phyloP scores from a whole-genome alignment of 1,140 invertebrate genomes.

The Lepidurus apus region DNA sequence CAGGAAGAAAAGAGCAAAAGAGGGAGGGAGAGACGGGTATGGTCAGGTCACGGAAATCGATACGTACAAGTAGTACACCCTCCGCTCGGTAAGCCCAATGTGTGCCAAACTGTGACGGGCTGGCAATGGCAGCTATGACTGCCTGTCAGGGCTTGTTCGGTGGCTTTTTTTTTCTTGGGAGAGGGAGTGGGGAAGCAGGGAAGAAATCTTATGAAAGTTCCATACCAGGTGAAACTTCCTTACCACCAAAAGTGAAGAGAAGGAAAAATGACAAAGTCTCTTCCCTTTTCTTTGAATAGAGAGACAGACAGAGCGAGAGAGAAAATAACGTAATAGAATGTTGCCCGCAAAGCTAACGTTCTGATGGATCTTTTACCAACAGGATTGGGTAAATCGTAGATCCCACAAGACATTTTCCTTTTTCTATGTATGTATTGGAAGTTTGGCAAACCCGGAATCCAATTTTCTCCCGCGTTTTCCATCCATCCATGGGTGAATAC shows the following conservation, averaged over 20 bases:
- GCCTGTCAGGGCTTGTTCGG: background rate
- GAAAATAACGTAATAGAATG: background rate
- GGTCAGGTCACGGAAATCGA: conserved; percentile 17
- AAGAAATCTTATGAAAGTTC: too few relatives aligned
- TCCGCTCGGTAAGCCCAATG: background rate
- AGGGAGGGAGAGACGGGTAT: background rate
- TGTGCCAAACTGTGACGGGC: background rate
- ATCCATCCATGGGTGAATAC: too few relatives aligned
- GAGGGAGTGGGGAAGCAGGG: too few relatives aligned
- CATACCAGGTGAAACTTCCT: too few relatives aligned
- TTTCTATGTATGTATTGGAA: background rate
- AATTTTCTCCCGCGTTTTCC: background rate
- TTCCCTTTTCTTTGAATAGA: too few relatives aligned
- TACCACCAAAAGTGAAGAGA: too few relatives aligned
- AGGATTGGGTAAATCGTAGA: background rate
- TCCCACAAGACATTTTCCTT: background rate
- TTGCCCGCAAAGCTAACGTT: background rate
- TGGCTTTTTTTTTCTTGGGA: background rate
- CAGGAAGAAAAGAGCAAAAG: background rate
- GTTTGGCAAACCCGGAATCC: background rate
- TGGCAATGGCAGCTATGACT: background rate
- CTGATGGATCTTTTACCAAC: background rate
- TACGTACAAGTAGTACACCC: background rate
- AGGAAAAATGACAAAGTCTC: too few relatives aligned
- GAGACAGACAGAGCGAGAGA: background rate